Percentiles rank a stretch among this genome's conserved stretches.
Evolutionary conservation across 2,113 vertebrate genomes (phyloP).

Genomic region (Puntigrus tetrazona): DNA sequence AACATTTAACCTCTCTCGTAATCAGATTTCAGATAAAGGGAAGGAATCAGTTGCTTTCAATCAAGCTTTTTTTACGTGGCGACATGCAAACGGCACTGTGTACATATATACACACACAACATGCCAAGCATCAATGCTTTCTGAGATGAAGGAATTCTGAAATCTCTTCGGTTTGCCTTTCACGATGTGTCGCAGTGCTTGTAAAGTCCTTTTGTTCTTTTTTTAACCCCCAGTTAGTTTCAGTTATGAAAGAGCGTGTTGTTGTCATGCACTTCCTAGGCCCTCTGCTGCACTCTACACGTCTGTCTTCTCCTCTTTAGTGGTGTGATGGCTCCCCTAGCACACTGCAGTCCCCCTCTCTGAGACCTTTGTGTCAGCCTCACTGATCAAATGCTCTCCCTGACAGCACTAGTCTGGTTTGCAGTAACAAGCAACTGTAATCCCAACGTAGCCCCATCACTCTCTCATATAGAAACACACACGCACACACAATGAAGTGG

Average conservation of each 20-base stretch:
- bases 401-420: constrained; percentile 61
- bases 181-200: constrained; percentile 40
- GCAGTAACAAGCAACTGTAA: constrained; percentile 54
- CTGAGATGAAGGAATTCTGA: constrained; percentile 36
- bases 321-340: constrained; percentile 50
- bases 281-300: constrained; percentile 33
- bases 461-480: constrained; percentile 57
- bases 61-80: too few relatives aligned
- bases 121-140: constrained; percentile 37
- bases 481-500: constrained; percentile 63
- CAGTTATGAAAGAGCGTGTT: constrained; percentile 35
- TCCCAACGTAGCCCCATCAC: constrained; percentile 48
- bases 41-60: background rate
- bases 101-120: constrained; percentile 16
- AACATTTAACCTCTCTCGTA: background rate
- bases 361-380: constrained; percentile 51
- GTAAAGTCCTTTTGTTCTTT: constrained; percentile 47
- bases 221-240: constrained; percentile 43
- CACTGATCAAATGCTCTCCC: constrained; percentile 72
- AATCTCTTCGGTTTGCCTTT: constrained; percentile 43
- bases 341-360: constrained; percentile 46
- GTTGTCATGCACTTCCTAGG: constrained; percentile 44
- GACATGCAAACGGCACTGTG: background rate
- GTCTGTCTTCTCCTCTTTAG: constrained; percentile 57
- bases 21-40: background rate